A percentile compares a stretch with the other conserved stretches of the same genome.
These are phyloP conservation scores for Geopemphigus sp. DNA, from an alignment of 1,140 invertebrate species.

Conservation along the genomic window DNA sequence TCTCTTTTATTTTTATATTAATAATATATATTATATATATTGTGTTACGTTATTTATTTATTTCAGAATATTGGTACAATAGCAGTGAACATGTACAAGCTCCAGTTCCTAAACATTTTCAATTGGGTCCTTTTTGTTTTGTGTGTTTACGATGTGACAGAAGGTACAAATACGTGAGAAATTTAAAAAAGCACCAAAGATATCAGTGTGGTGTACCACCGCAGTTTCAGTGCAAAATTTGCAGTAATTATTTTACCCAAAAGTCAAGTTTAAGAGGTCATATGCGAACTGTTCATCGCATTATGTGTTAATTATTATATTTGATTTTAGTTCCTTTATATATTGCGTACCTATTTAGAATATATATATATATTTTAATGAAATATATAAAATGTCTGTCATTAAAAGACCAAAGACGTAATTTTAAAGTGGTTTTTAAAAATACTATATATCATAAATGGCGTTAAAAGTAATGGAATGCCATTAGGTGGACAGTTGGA, in stretches of 20 bases:
- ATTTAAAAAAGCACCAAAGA: slow-evolving; percentile 58
- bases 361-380: background rate
- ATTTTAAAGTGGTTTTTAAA: too few relatives aligned
- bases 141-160: slow-evolving; percentile 48
- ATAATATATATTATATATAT: background rate
- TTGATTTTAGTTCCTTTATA: background rate
- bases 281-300: slow-evolving; percentile 50
- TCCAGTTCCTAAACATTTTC: slow-evolving; percentile 22
- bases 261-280: slow-evolving; percentile 52
- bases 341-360: background rate
- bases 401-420: too few relatives aligned
- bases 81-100: background rate
- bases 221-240: slow-evolving; percentile 51
- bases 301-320: background rate
- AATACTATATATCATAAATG: too few relatives aligned
- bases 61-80: slow-evolving; percentile 38
- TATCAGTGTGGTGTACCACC: slow-evolving; percentile 64
- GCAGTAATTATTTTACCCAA: slow-evolving; percentile 51
- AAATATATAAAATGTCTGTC: background rate
- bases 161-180: slow-evolving; percentile 53
- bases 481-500: too few relatives aligned
- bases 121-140: slow-evolving; percentile 38
- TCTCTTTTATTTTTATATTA: background rate
- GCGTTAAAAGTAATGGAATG: too few relatives aligned
- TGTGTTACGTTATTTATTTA: slow-evolving; percentile 2